A percentile compares a stretch with the other conserved stretches of the same genome.
These are phyloP conservation scores for Tineola bisselliella DNA, from an alignment of 2,888 invertebrate genomes.

Conservation along the genomic window DNA sequence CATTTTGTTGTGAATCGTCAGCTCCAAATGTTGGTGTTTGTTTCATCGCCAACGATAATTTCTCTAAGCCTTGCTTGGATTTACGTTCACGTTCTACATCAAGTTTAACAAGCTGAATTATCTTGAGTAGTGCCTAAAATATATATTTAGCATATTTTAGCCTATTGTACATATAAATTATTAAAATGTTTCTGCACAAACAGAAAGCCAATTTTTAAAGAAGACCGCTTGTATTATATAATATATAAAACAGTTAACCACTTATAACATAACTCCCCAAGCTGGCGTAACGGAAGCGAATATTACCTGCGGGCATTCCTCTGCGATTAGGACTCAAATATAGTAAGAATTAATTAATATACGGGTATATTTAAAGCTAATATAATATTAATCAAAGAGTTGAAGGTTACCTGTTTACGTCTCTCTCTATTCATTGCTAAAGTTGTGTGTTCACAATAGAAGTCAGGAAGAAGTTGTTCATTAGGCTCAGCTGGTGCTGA, in stretches of 20 bases:
- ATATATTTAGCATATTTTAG: too few relatives aligned
- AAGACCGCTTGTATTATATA: too few relatives aligned
- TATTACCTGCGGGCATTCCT: too few relatives aligned
- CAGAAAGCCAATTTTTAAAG: too few relatives aligned
- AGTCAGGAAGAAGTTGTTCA: constrained; percentile 91
- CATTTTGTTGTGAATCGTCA: constrained; percentile 90
- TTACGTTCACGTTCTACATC: constrained; percentile 91
- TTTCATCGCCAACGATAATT: constrained; percentile 86
- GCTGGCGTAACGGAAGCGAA: too few relatives aligned
- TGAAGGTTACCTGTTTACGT: constrained; percentile 84
- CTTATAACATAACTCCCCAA: too few relatives aligned
- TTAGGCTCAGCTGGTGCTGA: constrained; percentile 72
- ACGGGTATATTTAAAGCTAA: too few relatives aligned
- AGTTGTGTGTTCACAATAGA: constrained; percentile 94
- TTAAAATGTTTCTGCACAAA: too few relatives aligned
- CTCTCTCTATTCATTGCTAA: constrained; percentile 92
- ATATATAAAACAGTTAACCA: too few relatives aligned
- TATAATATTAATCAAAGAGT: background rate
- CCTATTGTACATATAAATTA: too few relatives aligned
- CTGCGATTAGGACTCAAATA: too few relatives aligned
- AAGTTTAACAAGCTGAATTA: constrained; percentile 84
- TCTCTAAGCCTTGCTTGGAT: constrained; percentile 89
- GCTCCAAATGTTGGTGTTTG: constrained; percentile 87
- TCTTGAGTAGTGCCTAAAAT: constrained; percentile 79
- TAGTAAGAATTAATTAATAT: too few relatives aligned